Evolutionary conservation across 2,888 invertebrate genomes (phyloP).

Genomic region (Odontothrips loti): DNA sequence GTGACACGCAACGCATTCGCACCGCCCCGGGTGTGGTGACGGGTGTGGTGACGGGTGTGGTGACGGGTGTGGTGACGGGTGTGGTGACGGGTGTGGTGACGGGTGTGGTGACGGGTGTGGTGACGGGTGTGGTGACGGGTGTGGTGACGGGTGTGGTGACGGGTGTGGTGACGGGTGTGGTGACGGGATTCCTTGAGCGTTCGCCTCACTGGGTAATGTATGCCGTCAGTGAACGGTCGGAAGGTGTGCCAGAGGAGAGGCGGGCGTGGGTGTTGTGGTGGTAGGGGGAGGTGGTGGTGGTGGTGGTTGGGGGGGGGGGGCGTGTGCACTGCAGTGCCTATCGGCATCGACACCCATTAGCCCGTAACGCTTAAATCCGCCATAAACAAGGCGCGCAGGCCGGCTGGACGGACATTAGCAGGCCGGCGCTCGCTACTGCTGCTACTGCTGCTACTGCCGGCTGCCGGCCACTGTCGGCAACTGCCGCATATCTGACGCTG

Average conservation of each 20-base stretch:
- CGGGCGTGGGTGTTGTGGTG: background rate
- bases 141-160: too few relatives aligned
- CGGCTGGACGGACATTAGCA: too few relatives aligned
- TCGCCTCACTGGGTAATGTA: background rate
- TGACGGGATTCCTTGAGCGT: too few relatives aligned
- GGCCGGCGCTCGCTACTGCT: background rate
- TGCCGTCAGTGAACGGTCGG: background rate
- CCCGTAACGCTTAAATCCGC: conserved; percentile 13
- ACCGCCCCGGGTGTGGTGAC: too few relatives aligned
- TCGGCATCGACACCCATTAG: conserved; percentile 8
- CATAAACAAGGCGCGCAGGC: background rate
- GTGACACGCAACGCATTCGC: too few relatives aligned
- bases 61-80: too few relatives aligned
- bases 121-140: too few relatives aligned
- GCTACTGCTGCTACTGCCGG: background rate
- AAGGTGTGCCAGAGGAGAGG: background rate
- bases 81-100: too few relatives aligned
- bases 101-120: too few relatives aligned
- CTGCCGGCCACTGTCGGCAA: background rate
- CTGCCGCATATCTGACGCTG: background rate
- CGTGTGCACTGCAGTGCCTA: background rate
- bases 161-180: too few relatives aligned
- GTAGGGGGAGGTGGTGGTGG: background rate
- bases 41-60: too few relatives aligned
- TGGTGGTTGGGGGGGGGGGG: background rate